Evolutionary conservation across 2,888 invertebrate species (phyloP).

Genomic region (Xestia ashworthii): DNA sequence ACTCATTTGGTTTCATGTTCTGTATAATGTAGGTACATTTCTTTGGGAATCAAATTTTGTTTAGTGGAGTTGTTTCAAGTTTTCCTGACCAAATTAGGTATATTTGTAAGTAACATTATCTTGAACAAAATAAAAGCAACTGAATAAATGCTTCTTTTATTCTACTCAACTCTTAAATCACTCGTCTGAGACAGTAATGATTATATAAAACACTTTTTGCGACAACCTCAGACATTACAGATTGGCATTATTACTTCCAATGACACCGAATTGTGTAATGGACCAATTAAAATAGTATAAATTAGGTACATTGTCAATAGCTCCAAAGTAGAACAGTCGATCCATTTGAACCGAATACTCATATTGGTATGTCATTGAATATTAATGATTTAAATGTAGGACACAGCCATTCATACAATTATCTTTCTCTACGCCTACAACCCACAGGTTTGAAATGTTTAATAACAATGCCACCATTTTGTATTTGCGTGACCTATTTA

Average conservation of each 20-base stretch:
- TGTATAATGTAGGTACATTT: background rate
- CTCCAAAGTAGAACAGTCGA: slow-evolving; percentile 43
- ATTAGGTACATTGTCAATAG: background rate
- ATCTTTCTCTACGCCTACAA: slow-evolving; percentile 42
- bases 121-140: background rate
- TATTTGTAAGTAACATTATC: background rate
- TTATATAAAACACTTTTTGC: slow-evolving; percentile 63
- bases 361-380: slow-evolving; percentile 52
- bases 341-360: slow-evolving; percentile 36
- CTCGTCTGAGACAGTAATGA: slow-evolving; percentile 30
- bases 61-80: background rate
- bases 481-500: slow-evolving; percentile 75
- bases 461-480: slow-evolving; percentile 72
- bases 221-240: slow-evolving; percentile 11
- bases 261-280: slow-evolving; percentile 41
- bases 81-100: background rate
- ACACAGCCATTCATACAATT: slow-evolving; percentile 41
- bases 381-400: slow-evolving; percentile 48
- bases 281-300: slow-evolving; percentile 30
- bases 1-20: slow-evolving; percentile 32
- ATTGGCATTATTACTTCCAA: slow-evolving; percentile 32
- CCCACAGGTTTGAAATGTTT: slow-evolving; percentile 59
- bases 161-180: slow-evolving; percentile 28
- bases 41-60: background rate
- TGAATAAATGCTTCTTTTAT: slow-evolving; percentile 4